Percentiles rank a stretch among this genome's conserved stretches.
Evolutionary conservation across 2,113 vertebrate species (phyloP).

Genomic region (Guaruba guarouba): DNA sequence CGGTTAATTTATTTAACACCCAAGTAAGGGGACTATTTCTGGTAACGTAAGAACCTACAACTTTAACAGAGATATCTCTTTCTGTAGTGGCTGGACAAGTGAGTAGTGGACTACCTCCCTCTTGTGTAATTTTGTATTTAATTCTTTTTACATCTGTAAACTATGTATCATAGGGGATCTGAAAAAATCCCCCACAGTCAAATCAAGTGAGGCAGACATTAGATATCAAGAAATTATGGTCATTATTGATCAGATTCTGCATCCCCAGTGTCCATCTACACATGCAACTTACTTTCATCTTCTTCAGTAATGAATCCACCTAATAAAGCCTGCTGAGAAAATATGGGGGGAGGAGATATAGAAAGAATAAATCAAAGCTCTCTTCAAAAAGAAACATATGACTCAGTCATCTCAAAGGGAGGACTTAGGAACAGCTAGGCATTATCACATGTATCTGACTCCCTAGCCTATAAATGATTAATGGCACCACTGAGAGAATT

Average conservation of each 20-base stretch:
- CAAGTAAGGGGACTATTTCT: not conserved
- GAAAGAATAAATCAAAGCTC: not conserved
- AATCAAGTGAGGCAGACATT: not conserved
- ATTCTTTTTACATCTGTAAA: not conserved
- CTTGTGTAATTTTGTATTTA: not conserved
- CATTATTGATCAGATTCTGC: not conserved
- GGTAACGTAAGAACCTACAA: not conserved
- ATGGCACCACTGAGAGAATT: not conserved
- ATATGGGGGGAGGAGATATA: not conserved
- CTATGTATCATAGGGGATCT: not conserved
- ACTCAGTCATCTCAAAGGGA: not conserved
- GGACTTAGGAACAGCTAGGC: not conserved
- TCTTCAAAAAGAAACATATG: not conserved
- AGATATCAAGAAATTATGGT: not conserved
- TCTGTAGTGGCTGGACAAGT: fast-evolving
- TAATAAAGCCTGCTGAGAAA: not conserved
- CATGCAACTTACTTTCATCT: not conserved
- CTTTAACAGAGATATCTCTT: not conserved
- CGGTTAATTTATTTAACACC: not conserved
- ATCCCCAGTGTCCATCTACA: not conserved
- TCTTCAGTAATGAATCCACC: not conserved
- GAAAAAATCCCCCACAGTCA: not conserved
- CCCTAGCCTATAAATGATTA: not conserved
- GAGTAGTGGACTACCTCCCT: not conserved
- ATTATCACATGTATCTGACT: not conserved